Base-by-base conservation (phyloP, 2,113 vertebrate genomes). In the Epinephelus cyanopodus region DNA sequence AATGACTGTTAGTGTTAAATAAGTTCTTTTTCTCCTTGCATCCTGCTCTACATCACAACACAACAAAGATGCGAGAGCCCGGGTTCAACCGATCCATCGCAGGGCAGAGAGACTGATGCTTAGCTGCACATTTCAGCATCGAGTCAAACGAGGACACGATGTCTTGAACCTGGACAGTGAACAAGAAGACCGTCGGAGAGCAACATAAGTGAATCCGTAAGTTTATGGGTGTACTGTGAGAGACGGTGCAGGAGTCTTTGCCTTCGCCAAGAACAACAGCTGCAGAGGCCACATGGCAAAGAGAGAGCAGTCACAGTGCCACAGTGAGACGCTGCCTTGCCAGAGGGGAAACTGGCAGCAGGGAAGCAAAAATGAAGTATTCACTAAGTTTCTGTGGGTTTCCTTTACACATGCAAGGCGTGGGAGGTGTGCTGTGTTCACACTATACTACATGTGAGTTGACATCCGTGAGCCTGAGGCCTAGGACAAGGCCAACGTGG, bases 1-100 rank as follows among this genome's bases (percentile, higher is more conserved):
- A 87, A 93, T 84, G 89, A 58, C 74, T 73, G 70, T 81, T 74
- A 47, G 74, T 27, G 74, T 65, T 85, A 87, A 93, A 91, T 81
- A 89, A 83, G 75, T 74, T 56, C 1, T 81, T 87, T 87, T 67
- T 57, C 39, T 83, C 47, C 57, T 79, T 23, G 47, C 69, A 60
- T 74, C 25, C 47, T 0, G 23, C 81, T 83, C 67, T 66, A 64
- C 68, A 83, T 64, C 74, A 77, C 73, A 77, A 70, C 60, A 78
- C 61, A 75, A 73, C 52, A 82, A 86, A 87, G 63, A 82, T 42
- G 47, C 7, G 11, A 15, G 18, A 37, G 12, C n/a, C 13, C 47
- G 0, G 74, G 47, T 17, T 39, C 47, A 66, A 69, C 23, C 14
- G 72, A 69, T 45, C 39, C 50, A 53, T 12, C 6, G 73, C 15